Evolutionary conservation across 2,888 invertebrate genomes (phyloP).

Genomic region (Phlogophora meticulosa): DNA sequence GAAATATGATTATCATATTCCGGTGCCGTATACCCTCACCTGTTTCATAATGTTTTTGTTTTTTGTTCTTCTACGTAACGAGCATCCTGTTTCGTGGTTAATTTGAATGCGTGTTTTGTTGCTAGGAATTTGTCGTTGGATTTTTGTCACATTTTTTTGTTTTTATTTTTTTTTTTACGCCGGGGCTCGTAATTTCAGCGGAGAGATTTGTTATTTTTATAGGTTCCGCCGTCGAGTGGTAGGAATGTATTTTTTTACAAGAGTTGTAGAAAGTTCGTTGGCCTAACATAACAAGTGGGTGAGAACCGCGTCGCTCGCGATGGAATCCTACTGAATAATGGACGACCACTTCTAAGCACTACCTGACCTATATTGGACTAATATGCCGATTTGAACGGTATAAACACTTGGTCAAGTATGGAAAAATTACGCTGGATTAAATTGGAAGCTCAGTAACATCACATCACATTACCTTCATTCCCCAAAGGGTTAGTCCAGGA

Average conservation of each 20-base stretch:
- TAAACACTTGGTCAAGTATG: conserved; percentile 58
- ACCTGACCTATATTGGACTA: conserved; percentile 74
- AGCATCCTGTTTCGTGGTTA: conserved; percentile 87
- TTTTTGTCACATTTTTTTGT: conserved; percentile 76
- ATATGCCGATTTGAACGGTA: conserved; percentile 62
- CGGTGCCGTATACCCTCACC: conserved; percentile 78
- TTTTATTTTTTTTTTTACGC: too few relatives aligned
- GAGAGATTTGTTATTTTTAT: conserved; percentile 67
- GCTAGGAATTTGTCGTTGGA: conserved; percentile 77
- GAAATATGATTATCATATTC: conserved; percentile 83
- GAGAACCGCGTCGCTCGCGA: conserved; percentile 55
- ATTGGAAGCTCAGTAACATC: background rate
- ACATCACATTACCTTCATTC: too few relatives aligned
- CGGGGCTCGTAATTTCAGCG: conserved; percentile 56
- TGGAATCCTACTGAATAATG: conserved; percentile 74
- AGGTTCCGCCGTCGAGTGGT: conserved; percentile 32
- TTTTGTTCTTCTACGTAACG: conserved; percentile 82
- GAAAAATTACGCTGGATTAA: conserved; percentile 19
- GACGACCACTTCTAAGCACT: conserved; percentile 68
- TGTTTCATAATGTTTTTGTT: conserved; percentile 80
- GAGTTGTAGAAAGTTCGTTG: conserved; percentile 46
- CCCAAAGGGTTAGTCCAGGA: too few relatives aligned
- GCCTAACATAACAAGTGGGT: conserved; percentile 64
- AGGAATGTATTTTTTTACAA: conserved; percentile 54
- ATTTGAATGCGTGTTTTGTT: conserved; percentile 87